These are phyloP conservation scores for Ginglymostoma cirratum DNA, from an alignment of 2,113 vertebrate species.

Conservation along the genomic window DNA sequence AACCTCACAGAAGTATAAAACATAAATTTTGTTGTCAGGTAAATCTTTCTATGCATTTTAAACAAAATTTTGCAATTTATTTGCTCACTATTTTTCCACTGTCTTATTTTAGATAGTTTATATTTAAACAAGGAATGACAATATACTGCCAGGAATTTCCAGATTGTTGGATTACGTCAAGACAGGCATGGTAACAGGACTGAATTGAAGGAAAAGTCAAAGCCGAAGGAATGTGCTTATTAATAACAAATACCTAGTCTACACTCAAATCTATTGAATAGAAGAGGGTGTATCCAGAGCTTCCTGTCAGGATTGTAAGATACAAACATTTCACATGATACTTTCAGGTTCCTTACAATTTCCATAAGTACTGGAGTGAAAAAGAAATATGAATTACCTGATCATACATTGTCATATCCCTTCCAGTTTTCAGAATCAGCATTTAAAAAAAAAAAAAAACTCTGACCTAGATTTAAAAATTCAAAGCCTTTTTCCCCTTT, in stretches of 20 bases:
- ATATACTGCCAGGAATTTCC: not conserved
- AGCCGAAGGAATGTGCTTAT: not conserved
- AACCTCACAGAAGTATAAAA: not conserved
- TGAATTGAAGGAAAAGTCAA: slow-evolving; percentile 5
- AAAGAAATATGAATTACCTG: not conserved
- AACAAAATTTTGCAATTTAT: not conserved
- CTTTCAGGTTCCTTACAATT: not conserved
- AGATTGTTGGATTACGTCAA: not conserved
- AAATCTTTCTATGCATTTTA: not conserved
- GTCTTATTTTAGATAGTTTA: not conserved
- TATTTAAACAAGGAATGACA: slow-evolving; percentile 10
- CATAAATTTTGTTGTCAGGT: not conserved
- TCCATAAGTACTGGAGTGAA: not conserved
- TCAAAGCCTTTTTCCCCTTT: not conserved
- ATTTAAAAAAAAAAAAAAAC: not conserved
- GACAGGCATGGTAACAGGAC: not conserved
- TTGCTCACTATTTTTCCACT: not conserved
- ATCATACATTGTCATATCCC: not conserved
- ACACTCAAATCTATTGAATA: not conserved
- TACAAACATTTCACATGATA: not conserved
- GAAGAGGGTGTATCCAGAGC: not conserved
- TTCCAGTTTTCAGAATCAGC: not conserved
- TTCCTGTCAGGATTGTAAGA: not conserved
- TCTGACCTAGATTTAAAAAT: not conserved
- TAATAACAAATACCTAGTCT: not conserved